phyloP scores from a whole-genome alignment of 2,888 invertebrate species.

The Dermolepida albohirtum region DNA sequence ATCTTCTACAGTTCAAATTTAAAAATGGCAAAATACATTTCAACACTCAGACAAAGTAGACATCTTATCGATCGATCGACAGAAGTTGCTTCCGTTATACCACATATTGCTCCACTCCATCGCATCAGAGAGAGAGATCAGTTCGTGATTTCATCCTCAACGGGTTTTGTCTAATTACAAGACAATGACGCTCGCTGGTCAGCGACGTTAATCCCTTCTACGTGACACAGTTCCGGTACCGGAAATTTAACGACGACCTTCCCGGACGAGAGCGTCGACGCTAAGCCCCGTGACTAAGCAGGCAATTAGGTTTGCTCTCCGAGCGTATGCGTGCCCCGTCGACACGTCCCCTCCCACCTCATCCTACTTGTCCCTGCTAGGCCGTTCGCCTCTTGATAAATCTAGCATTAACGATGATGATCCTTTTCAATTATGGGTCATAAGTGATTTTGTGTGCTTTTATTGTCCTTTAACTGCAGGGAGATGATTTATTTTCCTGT shows the following conservation, averaged over 20 bases:
- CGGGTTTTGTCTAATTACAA: slow-evolving; percentile 39
- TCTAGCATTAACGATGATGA: slow-evolving; percentile 32
- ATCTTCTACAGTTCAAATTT: not conserved
- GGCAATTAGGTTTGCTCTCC: slow-evolving; percentile 31
- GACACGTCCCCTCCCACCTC: not conserved
- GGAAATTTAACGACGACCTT: slow-evolving; percentile 42
- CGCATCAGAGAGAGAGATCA: not conserved
- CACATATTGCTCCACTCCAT: no score
- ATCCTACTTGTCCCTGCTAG: not conserved
- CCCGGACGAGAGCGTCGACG: slow-evolving; percentile 40
- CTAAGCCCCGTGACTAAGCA: slow-evolving; percentile 40
- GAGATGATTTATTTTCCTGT: no score
- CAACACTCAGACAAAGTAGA: no score
- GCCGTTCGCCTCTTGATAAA: slow-evolving; percentile 20
- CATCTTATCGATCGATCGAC: no score
- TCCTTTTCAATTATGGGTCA: slow-evolving; percentile 34
- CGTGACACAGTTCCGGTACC: slow-evolving; percentile 43
- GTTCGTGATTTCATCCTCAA: slow-evolving; percentile 25
- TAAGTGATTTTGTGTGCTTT: slow-evolving; percentile 26
- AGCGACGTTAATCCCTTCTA: slow-evolving; percentile 38
- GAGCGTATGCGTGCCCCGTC: slow-evolving; percentile 16
- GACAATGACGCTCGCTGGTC: slow-evolving; percentile 39
- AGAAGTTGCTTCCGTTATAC: no score
- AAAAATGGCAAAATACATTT: not conserved
- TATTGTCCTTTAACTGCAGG: not conserved